Base-by-base conservation (phyloP, 2,888 invertebrate genomes). In the Empis livida region DNA sequence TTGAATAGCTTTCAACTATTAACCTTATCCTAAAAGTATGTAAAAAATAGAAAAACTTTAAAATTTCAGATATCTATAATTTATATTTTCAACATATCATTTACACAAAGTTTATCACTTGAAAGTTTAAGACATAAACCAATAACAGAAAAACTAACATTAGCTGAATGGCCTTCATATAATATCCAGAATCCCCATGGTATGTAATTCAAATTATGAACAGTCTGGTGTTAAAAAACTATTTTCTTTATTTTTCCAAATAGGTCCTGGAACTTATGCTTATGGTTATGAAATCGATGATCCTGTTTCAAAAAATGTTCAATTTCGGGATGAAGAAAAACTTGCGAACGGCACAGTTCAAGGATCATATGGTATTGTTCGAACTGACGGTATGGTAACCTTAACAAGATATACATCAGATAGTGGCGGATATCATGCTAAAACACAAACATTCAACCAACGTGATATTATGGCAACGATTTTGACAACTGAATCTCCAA, bases 221-320 rank as follows among this genome's bases (percentile, higher is more conserved):
- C n/a, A n/a, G n/a, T n/a, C n/a, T 14, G 3, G n/a, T n/a, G n/a
- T 38, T 15, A 38, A 37, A 14, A 14, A 9, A 9, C 2, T 14
- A 14, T 15, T n/a, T n/a, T 44, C 27, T 14, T 14, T 43, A 48
- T 37, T 48, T 41, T 45, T 46, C 27, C 10, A 8, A 20, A 35
- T 32, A 71, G 78, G 77, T 31, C 73, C 77, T 16, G 79, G 80
- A 16, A 78, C 80, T 0, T 85, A 85, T 60, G 75, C 80, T 1
- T 86, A 82, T 60, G 82, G 84, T 13, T 86, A 82, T 59, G 80
- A 84, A 56, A 67, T 82, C 9, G 72, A 78, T 37, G 84, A 86
- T 60, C 70, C 76, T 1, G 61, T 61, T 9, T 76, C 75, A 4
- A 76, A 79, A 11, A 84, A 85, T 56, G 71, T 74, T 8, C 86